Evolutionary conservation across 2,888 invertebrate species (phyloP), one percentile per base, ranked within the genome.

Genomic region (Trachelus tabidus): DNA sequence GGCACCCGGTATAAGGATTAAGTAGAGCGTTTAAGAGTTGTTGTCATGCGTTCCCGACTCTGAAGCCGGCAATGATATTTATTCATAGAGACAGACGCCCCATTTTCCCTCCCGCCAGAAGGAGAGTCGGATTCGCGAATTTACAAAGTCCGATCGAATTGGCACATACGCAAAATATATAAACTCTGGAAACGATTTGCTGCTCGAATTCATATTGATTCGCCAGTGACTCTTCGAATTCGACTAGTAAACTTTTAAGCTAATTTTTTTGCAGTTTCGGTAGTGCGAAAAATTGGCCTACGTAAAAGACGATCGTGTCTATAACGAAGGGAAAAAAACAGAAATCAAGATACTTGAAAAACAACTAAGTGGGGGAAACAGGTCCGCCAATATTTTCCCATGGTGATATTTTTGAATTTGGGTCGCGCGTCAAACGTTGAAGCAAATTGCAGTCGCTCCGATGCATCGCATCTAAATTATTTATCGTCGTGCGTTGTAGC

Each of bases 51-150:
- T 34, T 34, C 23, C 35, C 74, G 74, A 34, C n/a, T 34, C 37
- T 23, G 23, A 74, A 23, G 23, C 71, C 34, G 74, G 12, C 74
- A 35, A 34, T n/a, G 37, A 34, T 74, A 74, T 56, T 73, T 77
- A 79, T 78, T 82, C 79, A 78, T 82, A 82, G 83, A 81, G 75
- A 71, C 77, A n/a, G 73, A 69, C 76, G 82, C 77, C 79, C 84
- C 77, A 84, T 83, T 84, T 84, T 83, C 83, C 33, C 33, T 77
- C 79, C 71, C 74, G 75, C 37, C 68, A 68, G n/a, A 30, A 30
- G 33, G 31, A 12, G 30, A 71, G 12, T 71, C 71, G 31, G 30
- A 71, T 34, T 31, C 75, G 68, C 75, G 75, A 75, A 68, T 75
- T 30, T 33, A 30, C 33, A n/a, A 68, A 37, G 34, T 75, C 68